phyloP scores from a whole-genome alignment of 2,888 invertebrate species.

The Xylota segnis region DNA sequence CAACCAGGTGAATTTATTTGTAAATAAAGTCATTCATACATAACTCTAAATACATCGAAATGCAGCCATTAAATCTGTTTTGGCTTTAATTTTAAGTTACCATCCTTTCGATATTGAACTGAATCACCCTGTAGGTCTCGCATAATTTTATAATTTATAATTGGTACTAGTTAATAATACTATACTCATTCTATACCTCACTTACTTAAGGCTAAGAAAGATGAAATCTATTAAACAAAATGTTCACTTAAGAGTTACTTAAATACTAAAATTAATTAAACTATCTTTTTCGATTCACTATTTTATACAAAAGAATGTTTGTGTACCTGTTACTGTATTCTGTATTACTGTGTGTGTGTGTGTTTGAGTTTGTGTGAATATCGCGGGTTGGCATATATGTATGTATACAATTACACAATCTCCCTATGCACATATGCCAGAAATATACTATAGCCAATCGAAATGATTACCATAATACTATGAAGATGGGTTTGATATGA shows the following conservation, averaged over 20 bases:
- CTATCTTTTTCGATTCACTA: conserved; percentile 52
- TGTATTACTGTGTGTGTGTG: neutral
- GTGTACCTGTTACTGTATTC: conserved; percentile 1
- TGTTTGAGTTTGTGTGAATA: neutral
- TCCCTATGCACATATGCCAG: conserved; percentile 81
- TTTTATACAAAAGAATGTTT: conserved; percentile 66
- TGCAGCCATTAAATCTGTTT: no score
- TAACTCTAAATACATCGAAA: no score
- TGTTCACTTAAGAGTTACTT: conserved; percentile 43
- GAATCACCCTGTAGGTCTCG: conserved; percentile 1
- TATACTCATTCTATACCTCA: conserved; percentile 30
- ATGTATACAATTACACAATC: conserved; percentile 79
- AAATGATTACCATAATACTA: conserved; percentile 81
- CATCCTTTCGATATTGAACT: neutral
- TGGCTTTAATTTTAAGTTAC: no score
- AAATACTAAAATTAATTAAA: conserved; percentile 43
- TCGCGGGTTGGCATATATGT: neutral
- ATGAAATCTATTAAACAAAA: conserved; percentile 74
- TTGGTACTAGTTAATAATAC: conserved; percentile 23
- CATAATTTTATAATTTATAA: neutral
- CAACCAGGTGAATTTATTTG: no score
- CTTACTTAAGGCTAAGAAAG: conserved; percentile 57
- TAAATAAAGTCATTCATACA: no score
- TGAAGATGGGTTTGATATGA: conserved; percentile 83
- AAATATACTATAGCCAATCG: conserved; percentile 82